Conservation (phyloP, 2,888 invertebrate species). For the Pantelozetes paolii region DNA sequence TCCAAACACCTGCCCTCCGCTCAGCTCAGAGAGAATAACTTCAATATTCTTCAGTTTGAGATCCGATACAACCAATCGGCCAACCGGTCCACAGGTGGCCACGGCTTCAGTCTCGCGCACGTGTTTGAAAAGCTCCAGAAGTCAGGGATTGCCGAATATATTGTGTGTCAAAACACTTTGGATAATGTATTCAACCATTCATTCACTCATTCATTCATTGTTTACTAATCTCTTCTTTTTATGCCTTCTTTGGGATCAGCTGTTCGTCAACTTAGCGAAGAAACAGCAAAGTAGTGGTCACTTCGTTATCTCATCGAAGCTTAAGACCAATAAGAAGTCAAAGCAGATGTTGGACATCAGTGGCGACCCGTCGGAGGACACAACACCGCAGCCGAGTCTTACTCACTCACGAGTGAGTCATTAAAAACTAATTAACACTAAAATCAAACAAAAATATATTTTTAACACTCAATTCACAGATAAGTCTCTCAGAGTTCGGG, state of each 20-base stretch:
- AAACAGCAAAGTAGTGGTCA: conserved; percentile 23
- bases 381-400: neutral
- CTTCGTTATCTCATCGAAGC: neutral
- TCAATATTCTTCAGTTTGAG: conserved; percentile 21
- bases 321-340: neutral
- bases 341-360: neutral
- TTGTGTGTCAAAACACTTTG: conserved; percentile 19
- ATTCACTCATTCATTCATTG: neutral
- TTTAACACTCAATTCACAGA: neutral
- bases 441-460: neutral
- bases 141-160: neutral
- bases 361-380: neutral
- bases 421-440: neutral
- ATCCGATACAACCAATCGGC: neutral
- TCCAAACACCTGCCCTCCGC: neutral
- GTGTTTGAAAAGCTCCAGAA: conserved; percentile 1
- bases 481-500: conserved; percentile 12
- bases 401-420: conserved; percentile 9
- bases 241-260: neutral
- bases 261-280: conserved; percentile 22
- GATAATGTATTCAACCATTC: conserved; percentile 2
- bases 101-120: neutral
- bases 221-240: neutral
- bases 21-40: neutral
- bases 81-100: neutral